phyloP scores from a whole-genome alignment of 2,888 invertebrate species.

The Neoitamus cyanurus region DNA sequence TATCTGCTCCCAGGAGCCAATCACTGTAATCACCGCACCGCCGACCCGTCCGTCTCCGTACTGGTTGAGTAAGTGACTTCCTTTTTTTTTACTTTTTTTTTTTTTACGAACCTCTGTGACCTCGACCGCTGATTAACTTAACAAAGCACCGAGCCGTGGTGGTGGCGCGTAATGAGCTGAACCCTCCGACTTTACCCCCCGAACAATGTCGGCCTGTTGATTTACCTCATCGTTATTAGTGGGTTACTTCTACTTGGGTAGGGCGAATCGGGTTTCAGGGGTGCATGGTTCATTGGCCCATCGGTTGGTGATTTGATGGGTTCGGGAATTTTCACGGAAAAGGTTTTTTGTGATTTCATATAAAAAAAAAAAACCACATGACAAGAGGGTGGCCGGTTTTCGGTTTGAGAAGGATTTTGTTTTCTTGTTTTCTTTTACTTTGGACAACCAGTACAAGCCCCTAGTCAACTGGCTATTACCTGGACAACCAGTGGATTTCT shows the following conservation, averaged over 20 bases:
- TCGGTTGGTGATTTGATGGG: neutral
- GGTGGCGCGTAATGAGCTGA: slow-evolving; percentile 1
- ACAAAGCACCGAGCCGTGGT: neutral
- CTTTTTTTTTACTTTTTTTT: neutral
- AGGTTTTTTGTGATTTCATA: neutral
- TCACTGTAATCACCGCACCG: neutral
- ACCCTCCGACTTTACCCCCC: neutral
- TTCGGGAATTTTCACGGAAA: neutral
- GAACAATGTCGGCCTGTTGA: neutral
- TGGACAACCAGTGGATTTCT: neutral
- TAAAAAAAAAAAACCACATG: neutral
- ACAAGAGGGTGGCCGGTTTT: neutral
- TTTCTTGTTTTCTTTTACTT: neutral
- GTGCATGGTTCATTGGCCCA: neutral
- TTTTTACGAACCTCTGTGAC: neutral
- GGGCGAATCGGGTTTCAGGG: neutral
- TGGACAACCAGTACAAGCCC: neutral
- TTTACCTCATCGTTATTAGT: neutral
- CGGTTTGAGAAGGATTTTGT: neutral
- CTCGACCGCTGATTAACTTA: neutral
- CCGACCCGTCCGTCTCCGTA: neutral
- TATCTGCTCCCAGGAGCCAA: neutral
- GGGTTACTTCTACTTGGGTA: neutral
- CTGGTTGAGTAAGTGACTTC: neutral
- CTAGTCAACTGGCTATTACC: neutral